Percentiles rank a stretch among this genome's conserved stretches.
Conservation (phyloP, 1,140 invertebrate genomes). For the Ostrea denselamellosa region DNA sequence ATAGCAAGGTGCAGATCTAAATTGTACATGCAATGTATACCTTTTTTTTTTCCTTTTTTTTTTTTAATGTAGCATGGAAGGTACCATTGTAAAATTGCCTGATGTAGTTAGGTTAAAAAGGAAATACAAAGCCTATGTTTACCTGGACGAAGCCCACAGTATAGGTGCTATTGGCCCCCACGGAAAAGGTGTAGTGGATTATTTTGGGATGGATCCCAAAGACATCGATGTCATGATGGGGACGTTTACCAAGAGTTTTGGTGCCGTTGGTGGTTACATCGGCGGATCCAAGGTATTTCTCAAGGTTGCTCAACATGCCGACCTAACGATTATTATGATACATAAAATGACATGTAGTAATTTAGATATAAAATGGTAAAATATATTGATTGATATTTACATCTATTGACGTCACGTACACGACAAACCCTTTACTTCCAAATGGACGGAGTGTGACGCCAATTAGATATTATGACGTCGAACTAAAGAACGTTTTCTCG, state of each 20-base stretch:
- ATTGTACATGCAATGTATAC: not conserved
- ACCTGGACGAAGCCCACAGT: conserved; percentile 97
- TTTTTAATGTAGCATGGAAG: conserved; percentile 92
- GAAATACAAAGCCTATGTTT: conserved; percentile 94
- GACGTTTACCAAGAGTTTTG: conserved; percentile 96
- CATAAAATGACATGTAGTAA: no score
- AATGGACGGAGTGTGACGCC: no score
- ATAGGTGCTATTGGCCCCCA: conserved; percentile 93
- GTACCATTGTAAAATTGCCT: conserved; percentile 93
- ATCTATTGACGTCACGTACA: no score
- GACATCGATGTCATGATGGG: conserved; percentile 99
- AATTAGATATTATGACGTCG: no score
- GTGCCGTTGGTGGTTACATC: conserved; percentile 96
- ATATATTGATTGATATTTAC: no score
- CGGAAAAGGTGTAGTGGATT: conserved; percentile 94
- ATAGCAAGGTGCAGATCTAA: not conserved
- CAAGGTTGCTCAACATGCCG: not conserved
- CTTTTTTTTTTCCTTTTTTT: no score
- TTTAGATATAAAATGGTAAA: no score
- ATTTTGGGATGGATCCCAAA: conserved; percentile 88
- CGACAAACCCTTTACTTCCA: no score
- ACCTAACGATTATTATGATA: no score
- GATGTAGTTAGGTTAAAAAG: conserved; percentile 94
- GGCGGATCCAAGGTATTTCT: conserved; percentile 87
- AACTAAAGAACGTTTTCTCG: no score